Percentiles rank a stretch among this genome's conserved stretches.
Conservation (phyloP, 2,113 vertebrate genomes). For the Scomber colias region DNA sequence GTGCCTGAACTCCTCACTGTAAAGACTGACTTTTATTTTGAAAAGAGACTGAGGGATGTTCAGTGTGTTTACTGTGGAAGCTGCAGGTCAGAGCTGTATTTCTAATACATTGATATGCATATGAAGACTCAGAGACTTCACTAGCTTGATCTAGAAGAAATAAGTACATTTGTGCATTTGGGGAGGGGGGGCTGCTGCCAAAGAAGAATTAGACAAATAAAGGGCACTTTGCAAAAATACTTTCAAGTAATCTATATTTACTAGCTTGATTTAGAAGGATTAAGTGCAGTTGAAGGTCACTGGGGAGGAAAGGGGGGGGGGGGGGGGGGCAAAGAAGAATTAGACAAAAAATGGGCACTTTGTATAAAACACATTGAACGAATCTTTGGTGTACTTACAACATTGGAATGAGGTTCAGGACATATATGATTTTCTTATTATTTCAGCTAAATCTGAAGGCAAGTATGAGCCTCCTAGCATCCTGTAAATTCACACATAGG, state of each 20-base stretch:
- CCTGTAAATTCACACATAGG: neutral
- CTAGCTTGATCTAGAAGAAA: neutral
- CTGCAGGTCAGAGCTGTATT: constrained; percentile 8
- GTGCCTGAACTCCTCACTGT: neutral
- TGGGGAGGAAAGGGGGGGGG: neutral
- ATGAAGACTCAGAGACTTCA: neutral
- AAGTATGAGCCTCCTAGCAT: neutral
- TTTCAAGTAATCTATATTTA: constrained; percentile 3
- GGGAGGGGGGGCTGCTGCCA: neutral
- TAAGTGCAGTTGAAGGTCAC: neutral
- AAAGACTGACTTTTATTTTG: neutral
- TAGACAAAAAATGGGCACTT: neutral
- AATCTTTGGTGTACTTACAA: neutral
- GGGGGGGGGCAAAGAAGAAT: neutral
- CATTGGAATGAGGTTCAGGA: neutral
- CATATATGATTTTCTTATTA: neutral
- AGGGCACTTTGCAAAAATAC: neutral
- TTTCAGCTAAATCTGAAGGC: neutral
- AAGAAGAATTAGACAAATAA: neutral
- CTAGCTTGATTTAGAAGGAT: neutral
- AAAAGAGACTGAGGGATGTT: neutral
- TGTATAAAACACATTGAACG: neutral
- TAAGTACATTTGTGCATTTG: neutral
- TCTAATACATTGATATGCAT: neutral
- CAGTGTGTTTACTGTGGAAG: neutral